A percentile compares a stretch with the other conserved stretches of the same genome.
These are phyloP conservation scores for Neodiprion fabricii DNA, from an alignment of 1,140 invertebrate genomes.

Conservation along the genomic window DNA sequence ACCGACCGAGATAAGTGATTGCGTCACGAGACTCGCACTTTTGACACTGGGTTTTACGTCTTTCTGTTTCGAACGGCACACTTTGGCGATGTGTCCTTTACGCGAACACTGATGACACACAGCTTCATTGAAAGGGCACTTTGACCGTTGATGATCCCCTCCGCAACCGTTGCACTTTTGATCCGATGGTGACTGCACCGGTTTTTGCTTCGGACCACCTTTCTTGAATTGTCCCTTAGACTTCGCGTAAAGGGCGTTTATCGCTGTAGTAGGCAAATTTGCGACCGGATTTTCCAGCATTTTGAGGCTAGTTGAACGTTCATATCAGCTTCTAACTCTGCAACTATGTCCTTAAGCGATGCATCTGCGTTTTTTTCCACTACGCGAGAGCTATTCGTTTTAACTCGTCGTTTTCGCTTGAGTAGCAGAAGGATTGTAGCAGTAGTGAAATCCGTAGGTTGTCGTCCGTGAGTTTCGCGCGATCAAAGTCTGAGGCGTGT, in stretches of 20 bases:
- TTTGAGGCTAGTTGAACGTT: conserved; percentile 14
- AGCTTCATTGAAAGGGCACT: conserved; percentile 24
- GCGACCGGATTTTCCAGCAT: conserved; percentile 10
- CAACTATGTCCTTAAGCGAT: conserved; percentile 8
- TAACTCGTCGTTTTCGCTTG: background rate
- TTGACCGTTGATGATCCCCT: conserved; percentile 22
- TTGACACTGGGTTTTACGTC: conserved; percentile 3
- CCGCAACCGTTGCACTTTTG: conserved; percentile 29
- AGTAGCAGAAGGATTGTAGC: conserved; percentile 2
- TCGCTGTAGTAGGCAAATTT: conserved; percentile 2
- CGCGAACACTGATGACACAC: conserved; percentile 29
- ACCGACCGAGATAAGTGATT: conserved; percentile 3
- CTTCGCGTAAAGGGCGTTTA: background rate
- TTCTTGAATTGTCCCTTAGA: background rate
- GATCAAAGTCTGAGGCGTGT: conserved; percentile 9
- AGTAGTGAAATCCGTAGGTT: background rate
- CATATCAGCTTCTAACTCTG: background rate
- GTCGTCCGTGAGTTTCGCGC: conserved; percentile 6
- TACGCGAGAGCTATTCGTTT: conserved; percentile 9
- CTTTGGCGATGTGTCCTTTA: conserved; percentile 31
- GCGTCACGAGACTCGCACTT: background rate
- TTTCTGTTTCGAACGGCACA: conserved; percentile 26
- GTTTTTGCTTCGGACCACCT: background rate
- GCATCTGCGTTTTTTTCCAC: conserved; percentile 2
- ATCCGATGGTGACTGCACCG: background rate